A percentile compares a stretch with the other conserved stretches of the same genome.
Evolutionary conservation across 2,113 vertebrate species (phyloP).

Genomic region (Girardinichthys multiradiatus): DNA sequence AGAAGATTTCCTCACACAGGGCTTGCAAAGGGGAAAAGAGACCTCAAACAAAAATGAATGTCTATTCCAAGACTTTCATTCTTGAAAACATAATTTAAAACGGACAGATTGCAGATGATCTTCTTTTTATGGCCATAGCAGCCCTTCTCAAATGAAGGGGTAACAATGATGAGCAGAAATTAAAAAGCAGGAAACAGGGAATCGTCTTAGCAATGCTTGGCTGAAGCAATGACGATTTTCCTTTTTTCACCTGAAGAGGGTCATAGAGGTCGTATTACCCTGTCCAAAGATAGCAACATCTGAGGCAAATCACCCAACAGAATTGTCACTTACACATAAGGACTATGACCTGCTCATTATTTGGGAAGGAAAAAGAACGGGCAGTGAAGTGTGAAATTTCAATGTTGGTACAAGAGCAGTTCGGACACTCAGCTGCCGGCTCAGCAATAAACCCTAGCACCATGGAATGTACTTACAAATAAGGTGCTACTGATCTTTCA

Average conservation of each 20-base stretch:
- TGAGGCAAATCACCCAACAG: slow-evolving; percentile 51
- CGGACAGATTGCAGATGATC: slow-evolving; percentile 43
- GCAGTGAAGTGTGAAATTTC: slow-evolving; percentile 50
- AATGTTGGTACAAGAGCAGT: slow-evolving; percentile 28
- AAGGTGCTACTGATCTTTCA: slow-evolving; percentile 7
- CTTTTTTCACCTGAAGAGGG: not conserved
- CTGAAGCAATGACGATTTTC: slow-evolving; percentile 32
- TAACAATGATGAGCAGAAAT: slow-evolving; percentile 31
- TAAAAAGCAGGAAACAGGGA: slow-evolving; percentile 8
- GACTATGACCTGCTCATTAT: slow-evolving; percentile 57
- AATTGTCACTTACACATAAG: slow-evolving; percentile 64
- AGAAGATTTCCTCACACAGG: not conserved
- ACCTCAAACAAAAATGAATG: slow-evolving; percentile 44
- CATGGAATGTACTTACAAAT: not conserved
- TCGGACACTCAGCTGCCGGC: slow-evolving; percentile 13
- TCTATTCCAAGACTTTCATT: slow-evolving; percentile 20
- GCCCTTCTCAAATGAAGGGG: slow-evolving; percentile 20
- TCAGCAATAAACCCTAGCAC: slow-evolving; percentile 5
- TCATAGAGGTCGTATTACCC: slow-evolving; percentile 33
- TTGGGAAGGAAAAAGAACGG: slow-evolving; percentile 29
- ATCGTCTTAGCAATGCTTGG: slow-evolving; percentile 36
- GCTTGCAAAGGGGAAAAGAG: not conserved
- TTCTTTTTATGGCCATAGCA: slow-evolving; percentile 23
- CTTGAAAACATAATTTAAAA: slow-evolving; percentile 53
- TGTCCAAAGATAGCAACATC: slow-evolving; percentile 53